Evolutionary conservation across 37 sponge, comb jelly and placozoan species (phyloP), one percentile per base, ranked within the genome.

Genomic region (Ianthella basta): DNA sequence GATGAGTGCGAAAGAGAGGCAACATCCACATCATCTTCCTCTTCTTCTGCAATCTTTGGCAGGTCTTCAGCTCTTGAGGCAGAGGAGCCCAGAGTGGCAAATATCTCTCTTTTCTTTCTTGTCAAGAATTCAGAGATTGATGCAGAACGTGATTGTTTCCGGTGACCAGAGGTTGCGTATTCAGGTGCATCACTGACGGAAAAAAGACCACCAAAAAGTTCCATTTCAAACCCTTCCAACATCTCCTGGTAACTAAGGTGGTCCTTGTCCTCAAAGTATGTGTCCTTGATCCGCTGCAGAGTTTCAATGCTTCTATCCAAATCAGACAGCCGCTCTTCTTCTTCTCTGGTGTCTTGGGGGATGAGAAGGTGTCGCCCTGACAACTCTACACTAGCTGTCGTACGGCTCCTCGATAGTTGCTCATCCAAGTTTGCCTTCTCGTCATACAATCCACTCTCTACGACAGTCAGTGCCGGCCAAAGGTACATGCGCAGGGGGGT

Each of bases 1-100:
- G 50, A 44, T 3, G 3, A 44, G 8, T 8, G 50, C 8, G 64
- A 61, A 13, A 10, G 27, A 10, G 64, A 13, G 5, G 27, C 10
- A 61, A 6, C 64, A 29, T 61, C 64, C 24, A 61, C 27, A 27
- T 27, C 29, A 4, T 61, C 64, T 29, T 27, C 29, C 3, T 61
- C 64, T 61, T 61, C 64, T 61, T 27, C 64, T 13, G 64, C 10
- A 44, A 44, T 44, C 50, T 44, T 44, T 44, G 50, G 8, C 8
- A 44, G 50, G 50, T 44, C 50, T 44, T 8, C 50, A 44, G 4
- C 64, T 5, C 14, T n/a, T 5, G 64, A 61, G 24, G 10, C 14
- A 75, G 78, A 75, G n/a, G 78, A 53, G 25, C 78, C 78, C 0
- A 75, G 78, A 36, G 78, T 75, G 21, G 38, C 37, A 41, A 75